A percentile compares a stretch with the other conserved stretches of the same genome.
Conservation (phyloP, 1,140 invertebrate species). For the Aporrectodea caliginosa region DNA sequence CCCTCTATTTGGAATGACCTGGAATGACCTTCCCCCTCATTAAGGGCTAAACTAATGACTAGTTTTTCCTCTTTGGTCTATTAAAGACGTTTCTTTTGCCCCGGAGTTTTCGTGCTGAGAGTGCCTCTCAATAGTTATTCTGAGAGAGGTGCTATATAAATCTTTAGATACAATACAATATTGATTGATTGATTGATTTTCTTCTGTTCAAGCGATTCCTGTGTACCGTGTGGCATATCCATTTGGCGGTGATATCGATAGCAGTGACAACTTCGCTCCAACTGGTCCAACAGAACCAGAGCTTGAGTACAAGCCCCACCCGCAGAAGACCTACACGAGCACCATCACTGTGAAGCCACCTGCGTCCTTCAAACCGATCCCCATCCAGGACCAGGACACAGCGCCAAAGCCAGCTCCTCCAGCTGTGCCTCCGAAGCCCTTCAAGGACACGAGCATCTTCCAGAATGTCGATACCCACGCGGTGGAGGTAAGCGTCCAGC, state of each 20-base stretch:
- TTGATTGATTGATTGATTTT: no score
- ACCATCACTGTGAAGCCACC: conserved; percentile 28
- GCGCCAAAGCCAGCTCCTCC: conserved; percentile 29
- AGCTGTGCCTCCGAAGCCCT: conserved; percentile 30
- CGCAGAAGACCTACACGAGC: conserved; percentile 28
- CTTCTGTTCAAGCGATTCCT: not conserved
- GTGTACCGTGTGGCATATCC: conserved; percentile 22
- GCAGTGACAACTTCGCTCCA: not conserved
- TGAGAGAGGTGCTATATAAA: no score
- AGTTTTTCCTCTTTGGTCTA: no score
- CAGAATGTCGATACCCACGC: conserved; percentile 54
- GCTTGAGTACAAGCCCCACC: conserved; percentile 29
- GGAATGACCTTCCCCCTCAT: no score
- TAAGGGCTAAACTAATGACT: no score
- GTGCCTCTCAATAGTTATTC: no score
- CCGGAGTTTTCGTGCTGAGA: no score
- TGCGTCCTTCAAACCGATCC: conserved; percentile 22
- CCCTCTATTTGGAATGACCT: no score
- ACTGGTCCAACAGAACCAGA: conserved; percentile 24
- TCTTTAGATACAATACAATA: no score
- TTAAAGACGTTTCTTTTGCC: no score
- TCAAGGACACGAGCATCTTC: conserved; percentile 36
- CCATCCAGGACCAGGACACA: conserved; percentile 15
- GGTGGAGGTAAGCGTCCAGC: conserved; percentile 41
- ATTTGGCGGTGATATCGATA: conserved; percentile 24